Conservation (phyloP, 2,113 vertebrate species). For the Euleptes europaea region DNA sequence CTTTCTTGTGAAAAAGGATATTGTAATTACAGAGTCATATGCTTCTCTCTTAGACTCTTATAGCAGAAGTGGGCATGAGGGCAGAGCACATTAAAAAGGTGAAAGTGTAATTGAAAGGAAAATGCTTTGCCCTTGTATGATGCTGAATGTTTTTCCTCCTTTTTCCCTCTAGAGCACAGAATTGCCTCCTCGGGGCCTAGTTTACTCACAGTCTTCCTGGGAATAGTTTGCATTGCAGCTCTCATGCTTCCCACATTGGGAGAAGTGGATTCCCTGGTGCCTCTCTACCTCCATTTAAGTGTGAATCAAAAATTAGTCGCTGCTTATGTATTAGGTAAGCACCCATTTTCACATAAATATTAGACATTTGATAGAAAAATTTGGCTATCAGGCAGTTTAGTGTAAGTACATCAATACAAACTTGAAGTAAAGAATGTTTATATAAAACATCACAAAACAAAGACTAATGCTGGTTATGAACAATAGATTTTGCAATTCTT, state of each 20-base stretch:
- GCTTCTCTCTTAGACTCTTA: background rate
- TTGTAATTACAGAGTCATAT: background rate
- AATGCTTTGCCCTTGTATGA: background rate
- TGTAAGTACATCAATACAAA: background rate
- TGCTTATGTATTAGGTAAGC: slow-evolving; percentile 98
- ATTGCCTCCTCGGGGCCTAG: slow-evolving; percentile 90
- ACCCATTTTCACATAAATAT: background rate
- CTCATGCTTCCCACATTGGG: slow-evolving; percentile 97
- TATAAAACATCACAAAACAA: background rate
- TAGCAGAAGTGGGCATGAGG: background rate
- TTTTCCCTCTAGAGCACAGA: slow-evolving; percentile 81
- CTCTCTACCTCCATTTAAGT: slow-evolving; percentile 99
- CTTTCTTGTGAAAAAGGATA: background rate
- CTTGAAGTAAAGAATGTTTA: background rate
- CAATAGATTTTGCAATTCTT: background rate
- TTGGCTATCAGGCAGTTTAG: background rate
- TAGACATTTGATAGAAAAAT: background rate
- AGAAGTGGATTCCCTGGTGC: slow-evolving; percentile 95
- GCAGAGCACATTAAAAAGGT: background rate
- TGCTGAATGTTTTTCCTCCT: background rate
- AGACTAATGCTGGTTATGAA: background rate
- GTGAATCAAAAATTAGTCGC: slow-evolving; percentile 99
- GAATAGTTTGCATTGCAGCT: slow-evolving; percentile 90
- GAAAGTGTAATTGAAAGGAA: accelerated
- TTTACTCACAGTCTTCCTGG: slow-evolving; percentile 93